phyloP scores from a whole-genome alignment of 2,113 vertebrate species.

The Alouatta palliata region DNA sequence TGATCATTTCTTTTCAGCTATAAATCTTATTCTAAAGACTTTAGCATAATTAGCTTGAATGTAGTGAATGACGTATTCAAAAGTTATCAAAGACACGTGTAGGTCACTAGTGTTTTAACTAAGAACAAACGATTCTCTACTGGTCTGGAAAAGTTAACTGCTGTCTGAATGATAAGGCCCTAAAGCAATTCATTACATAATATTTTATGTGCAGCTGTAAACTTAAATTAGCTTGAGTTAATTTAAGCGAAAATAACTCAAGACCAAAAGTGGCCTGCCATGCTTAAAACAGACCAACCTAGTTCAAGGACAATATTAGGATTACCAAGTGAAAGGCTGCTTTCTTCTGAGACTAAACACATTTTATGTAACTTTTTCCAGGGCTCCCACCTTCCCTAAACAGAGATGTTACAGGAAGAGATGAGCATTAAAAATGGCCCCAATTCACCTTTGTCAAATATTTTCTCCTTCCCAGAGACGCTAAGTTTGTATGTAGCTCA shows the following conservation, averaged over 20 bases:
- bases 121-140: not conserved
- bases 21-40: constrained; percentile 29
- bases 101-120: constrained; percentile 10
- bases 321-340: not conserved
- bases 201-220: constrained; percentile 26
- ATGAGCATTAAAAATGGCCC: not conserved
- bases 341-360: not conserved
- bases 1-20: not conserved
- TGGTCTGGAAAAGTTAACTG: constrained; percentile 42
- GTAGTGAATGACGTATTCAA: not conserved
- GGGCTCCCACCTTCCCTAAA: not conserved
- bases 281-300: not conserved
- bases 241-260: constrained; percentile 52
- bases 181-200: constrained; percentile 17
- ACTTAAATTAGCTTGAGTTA: constrained; percentile 24
- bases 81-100: constrained; percentile 49
- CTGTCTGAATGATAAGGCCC: not conserved
- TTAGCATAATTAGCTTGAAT: constrained; percentile 14
- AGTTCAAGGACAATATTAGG: not conserved
- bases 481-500: not conserved
- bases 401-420: not conserved
- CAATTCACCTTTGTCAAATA: not conserved
- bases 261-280: not conserved
- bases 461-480: not conserved
- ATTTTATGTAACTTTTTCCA: not conserved